These are phyloP conservation scores for Callopanchax toddi DNA, from an alignment of 2,113 vertebrate species.

Conservation along the genomic window DNA sequence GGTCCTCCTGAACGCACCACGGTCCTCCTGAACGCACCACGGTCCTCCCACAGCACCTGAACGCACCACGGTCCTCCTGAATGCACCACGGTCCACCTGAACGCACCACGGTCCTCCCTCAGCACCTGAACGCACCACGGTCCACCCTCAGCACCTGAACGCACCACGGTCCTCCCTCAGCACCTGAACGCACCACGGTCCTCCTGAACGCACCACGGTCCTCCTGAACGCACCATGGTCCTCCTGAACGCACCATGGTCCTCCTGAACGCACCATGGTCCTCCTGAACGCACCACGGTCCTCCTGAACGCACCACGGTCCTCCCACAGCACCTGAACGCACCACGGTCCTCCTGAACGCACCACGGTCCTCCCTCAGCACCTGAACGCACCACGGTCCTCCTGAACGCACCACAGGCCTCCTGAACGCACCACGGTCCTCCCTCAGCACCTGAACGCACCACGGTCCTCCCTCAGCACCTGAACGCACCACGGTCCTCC, in stretches of 20 bases:
- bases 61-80: slow-evolving; percentile 1
- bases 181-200: slow-evolving; percentile 9
- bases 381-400: slow-evolving; percentile 1
- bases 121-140: slow-evolving; percentile 7
- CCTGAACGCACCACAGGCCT: slow-evolving; percentile 1
- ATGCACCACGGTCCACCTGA: too few species aligned
- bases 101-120: slow-evolving; percentile 7
- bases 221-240: too few species aligned
- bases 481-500: slow-evolving; percentile 1
- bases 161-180: slow-evolving; percentile 4
- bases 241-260: slow-evolving; percentile 3
- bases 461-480: slow-evolving; percentile 10
- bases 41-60: slow-evolving; percentile 17
- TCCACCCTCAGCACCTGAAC: too few species aligned
- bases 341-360: too few species aligned
- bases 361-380: slow-evolving; percentile 14
- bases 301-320: too few species aligned
- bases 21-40: too few species aligned
- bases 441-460: slow-evolving; percentile 15
- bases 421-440: too few species aligned
- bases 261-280: slow-evolving; percentile 3
- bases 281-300: slow-evolving; percentile 1
- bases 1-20: slow-evolving; percentile 1
- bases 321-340: slow-evolving; percentile 15
- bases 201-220: slow-evolving; percentile 1